A percentile compares a stretch with the other conserved stretches of the same genome.
Conservation (phyloP, 37 sponge, comb jelly and placozoan genomes). For the Chondrosia reniformis region DNA sequence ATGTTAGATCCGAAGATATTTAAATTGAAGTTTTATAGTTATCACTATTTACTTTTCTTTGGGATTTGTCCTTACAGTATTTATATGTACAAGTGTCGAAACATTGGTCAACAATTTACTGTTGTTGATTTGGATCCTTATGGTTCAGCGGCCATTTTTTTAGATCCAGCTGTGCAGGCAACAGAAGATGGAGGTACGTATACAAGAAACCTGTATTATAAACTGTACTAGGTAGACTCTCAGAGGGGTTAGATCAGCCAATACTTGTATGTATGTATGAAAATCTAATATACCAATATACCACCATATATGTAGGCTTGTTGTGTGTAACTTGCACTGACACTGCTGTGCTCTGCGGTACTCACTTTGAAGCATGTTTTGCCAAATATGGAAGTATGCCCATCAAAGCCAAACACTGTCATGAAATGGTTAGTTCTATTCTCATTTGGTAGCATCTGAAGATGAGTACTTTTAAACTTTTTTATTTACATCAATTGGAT, state of each 20-base stretch:
- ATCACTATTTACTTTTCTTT: too few species aligned
- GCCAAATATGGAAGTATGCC: slow-evolving; percentile 92
- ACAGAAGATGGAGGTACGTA: slow-evolving; percentile 84
- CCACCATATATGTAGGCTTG: too few species aligned
- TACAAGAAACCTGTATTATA: too few species aligned
- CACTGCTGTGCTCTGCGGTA: slow-evolving; percentile 93
- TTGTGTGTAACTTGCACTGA: slow-evolving; percentile 97
- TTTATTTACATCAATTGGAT: not conserved
- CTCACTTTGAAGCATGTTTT: slow-evolving; percentile 73
- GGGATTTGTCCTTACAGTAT: slow-evolving; percentile 32
- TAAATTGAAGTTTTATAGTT: too few species aligned
- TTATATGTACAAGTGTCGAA: slow-evolving; percentile 78
- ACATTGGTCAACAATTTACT: slow-evolving; percentile 61
- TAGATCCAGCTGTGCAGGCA: slow-evolving; percentile 87
- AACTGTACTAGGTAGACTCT: too few species aligned
- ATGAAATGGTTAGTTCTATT: slow-evolving; percentile 94
- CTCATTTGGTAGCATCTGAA: too few species aligned
- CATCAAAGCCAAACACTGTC: slow-evolving; percentile 70
- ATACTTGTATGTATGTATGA: too few species aligned
- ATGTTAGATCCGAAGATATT: too few species aligned
- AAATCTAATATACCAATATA: too few species aligned
- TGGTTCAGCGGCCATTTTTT: slow-evolving; percentile 86
- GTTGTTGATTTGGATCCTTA: slow-evolving; percentile 98
- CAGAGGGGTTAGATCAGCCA: too few species aligned
- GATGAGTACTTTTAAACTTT: not conserved